These are phyloP conservation scores for Globicephala melas DNA, from an alignment of 2,113 vertebrate genomes.

Conservation along the genomic window DNA sequence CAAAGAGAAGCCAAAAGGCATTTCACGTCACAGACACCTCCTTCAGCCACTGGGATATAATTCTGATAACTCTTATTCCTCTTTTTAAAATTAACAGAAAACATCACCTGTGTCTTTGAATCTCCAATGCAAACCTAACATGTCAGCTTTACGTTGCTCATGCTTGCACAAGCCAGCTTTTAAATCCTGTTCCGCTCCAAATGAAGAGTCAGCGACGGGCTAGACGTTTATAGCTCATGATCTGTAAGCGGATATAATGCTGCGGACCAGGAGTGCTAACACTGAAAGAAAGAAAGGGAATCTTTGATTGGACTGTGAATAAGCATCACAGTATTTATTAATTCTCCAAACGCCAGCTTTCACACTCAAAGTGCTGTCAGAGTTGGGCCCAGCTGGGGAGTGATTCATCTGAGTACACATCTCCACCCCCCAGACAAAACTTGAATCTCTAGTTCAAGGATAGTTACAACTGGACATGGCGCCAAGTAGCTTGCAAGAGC, in stretches of 20 bases:
- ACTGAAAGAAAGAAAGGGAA: background rate
- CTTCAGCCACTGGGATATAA: background rate
- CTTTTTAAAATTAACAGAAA: background rate
- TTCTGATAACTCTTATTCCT: background rate
- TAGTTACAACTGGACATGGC: accelerated
- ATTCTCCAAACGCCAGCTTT: background rate
- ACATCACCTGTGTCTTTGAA: background rate
- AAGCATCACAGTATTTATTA: background rate
- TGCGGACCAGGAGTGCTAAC: too few relatives aligned
- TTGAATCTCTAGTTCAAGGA: background rate
- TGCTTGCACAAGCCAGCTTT: background rate
- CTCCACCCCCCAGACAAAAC: background rate
- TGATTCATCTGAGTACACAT: accelerated
- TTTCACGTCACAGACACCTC: background rate
- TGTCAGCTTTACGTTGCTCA: background rate
- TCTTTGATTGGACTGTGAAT: background rate
- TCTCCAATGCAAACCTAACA: background rate
- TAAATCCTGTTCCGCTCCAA: background rate
- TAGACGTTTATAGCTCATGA: background rate
- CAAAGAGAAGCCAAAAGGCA: background rate
- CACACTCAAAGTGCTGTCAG: background rate
- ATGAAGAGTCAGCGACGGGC: accelerated
- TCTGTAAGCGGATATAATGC: background rate
- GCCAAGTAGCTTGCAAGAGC: accelerated
- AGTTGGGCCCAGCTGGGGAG: background rate